Base-by-base conservation (phyloP, 2,888 invertebrate genomes). In the Brenthis ino region DNA sequence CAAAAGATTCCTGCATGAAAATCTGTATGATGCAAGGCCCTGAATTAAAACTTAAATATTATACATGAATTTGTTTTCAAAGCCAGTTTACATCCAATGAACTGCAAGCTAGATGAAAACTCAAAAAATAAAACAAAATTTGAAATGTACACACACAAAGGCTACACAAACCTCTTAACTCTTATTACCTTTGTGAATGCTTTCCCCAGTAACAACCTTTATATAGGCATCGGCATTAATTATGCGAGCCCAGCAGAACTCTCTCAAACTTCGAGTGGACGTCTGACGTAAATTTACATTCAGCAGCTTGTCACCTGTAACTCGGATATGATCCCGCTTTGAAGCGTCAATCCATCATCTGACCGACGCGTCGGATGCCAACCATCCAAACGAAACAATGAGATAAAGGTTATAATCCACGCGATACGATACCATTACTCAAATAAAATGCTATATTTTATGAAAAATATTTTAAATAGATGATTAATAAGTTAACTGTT, bases 221-320 rank as follows among this genome's bases (percentile, higher is more conserved):
- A 43, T 43, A 43, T 43, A 43, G 37, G 37, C 12, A 47, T n/a
- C 33, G 1, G 8, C 56, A 56, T 3, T 56, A 56, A 56, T 37
- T 43, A 43, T 43, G 37, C 2, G 11, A n/a, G 0, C 24, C 8
- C 3, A 20, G 48, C 13, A 48, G 58, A 58, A 48, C 47, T 58
- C 47, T 20, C 24, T 57, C 24, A 12, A 37, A 20, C 12, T 16
- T 3, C 14, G 0, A 48, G 8, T 48, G 14, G 48, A 48, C 47
- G 6, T 14, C 8, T 48, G 24, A 24, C 14, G 48, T 11, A 11
- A 8, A 48, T 48, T 14, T 58, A 47, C 58, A 58, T 47, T 58
- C 58, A 6, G 24, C 54, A 3, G 54, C 8, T 33, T 56, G 56
- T 56, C 56, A 56, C 37, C n/a, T 56, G n/a, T 56, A 56, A 37